Percentiles rank a stretch among this genome's conserved stretches.
phyloP scores from a whole-genome alignment of 2,797 vertebrate species.

The Anas capensis region DNA sequence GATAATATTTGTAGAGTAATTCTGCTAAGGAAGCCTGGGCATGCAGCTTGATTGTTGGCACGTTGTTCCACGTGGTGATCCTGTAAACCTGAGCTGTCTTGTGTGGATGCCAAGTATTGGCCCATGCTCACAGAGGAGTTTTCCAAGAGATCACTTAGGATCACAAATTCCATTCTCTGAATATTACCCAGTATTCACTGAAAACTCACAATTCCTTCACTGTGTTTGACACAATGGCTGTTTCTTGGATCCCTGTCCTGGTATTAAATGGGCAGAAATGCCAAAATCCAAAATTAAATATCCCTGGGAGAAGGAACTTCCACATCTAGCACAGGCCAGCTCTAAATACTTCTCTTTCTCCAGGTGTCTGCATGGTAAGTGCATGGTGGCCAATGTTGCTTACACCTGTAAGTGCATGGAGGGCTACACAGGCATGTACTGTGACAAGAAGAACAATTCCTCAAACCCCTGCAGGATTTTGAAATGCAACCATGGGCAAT shows the following conservation, averaged over 20 bases:
- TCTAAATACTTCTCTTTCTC: conserved; percentile 5
- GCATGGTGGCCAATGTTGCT: conserved; percentile 81
- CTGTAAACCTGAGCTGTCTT: conserved; percentile 3
- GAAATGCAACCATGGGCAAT: conserved; percentile 90
- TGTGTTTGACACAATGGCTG: neutral
- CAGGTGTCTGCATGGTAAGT: conserved; percentile 91
- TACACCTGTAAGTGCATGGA: conserved; percentile 90
- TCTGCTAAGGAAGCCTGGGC: conserved; percentile 16
- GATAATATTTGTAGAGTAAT: neutral
- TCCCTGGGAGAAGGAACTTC: neutral
- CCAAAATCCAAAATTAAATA: neutral
- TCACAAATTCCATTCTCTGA: conserved; percentile 6
- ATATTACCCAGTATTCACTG: neutral
- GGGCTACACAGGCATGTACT: conserved; percentile 88
- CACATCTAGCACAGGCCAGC: neutral
- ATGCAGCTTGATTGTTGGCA: neutral
- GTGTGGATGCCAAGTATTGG: neutral
- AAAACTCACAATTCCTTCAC: neutral
- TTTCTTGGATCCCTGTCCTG: neutral
- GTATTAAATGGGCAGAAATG: neutral
- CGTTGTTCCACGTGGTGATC: neutral
- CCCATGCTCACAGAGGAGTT: neutral
- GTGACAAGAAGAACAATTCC: conserved; percentile 88
- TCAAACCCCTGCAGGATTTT: conserved; percentile 84
- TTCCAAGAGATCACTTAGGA: neutral